Percentiles rank a stretch among this genome's conserved stretches.
phyloP scores from a whole-genome alignment of 2,113 vertebrate genomes.

The Crotalus helleri region DNA sequence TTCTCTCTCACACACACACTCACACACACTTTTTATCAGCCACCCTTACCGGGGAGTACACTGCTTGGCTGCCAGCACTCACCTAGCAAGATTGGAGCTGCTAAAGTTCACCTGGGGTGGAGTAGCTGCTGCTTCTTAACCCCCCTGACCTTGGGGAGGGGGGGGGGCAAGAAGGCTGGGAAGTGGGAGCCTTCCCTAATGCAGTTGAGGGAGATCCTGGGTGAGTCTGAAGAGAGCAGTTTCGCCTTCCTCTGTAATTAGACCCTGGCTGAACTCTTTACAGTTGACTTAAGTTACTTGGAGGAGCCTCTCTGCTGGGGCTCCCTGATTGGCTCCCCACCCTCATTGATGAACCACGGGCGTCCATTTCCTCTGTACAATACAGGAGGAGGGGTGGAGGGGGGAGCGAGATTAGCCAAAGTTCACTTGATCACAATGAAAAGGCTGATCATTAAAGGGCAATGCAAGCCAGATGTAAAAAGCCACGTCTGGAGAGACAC shows the following conservation, averaged over 20 bases:
- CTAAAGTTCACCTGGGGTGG: constrained; percentile 30
- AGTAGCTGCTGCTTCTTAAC: constrained; percentile 20
- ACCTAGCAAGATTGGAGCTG: constrained; percentile 29
- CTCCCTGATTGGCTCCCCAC: constrained; percentile 32
- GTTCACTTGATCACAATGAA: constrained; percentile 72
- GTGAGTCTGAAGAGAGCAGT: constrained; percentile 59
- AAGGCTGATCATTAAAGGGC: constrained; percentile 64
- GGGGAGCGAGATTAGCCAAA: constrained; percentile 71
- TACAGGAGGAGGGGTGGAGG: constrained; percentile 51
- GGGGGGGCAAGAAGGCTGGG: background rate
- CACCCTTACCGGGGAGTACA: constrained; percentile 27
- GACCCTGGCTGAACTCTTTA: constrained; percentile 68
- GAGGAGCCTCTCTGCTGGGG: constrained; percentile 56
- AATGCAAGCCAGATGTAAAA: constrained; percentile 68
- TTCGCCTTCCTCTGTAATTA: constrained; percentile 68
- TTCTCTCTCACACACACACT: background rate
- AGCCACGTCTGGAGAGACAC: constrained; percentile 25
- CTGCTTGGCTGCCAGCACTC: constrained; percentile 6
- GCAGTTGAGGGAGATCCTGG: constrained; percentile 47
- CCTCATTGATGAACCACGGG: constrained; percentile 72
- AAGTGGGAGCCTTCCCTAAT: background rate
- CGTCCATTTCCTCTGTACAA: constrained; percentile 72
- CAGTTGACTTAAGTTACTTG: constrained; percentile 75
- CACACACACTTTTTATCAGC: background rate
- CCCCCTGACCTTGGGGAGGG: constrained; percentile 12